These are phyloP conservation scores for Pediacus dermestoides DNA, from an alignment of 2,888 invertebrate genomes.

Conservation along the genomic window DNA sequence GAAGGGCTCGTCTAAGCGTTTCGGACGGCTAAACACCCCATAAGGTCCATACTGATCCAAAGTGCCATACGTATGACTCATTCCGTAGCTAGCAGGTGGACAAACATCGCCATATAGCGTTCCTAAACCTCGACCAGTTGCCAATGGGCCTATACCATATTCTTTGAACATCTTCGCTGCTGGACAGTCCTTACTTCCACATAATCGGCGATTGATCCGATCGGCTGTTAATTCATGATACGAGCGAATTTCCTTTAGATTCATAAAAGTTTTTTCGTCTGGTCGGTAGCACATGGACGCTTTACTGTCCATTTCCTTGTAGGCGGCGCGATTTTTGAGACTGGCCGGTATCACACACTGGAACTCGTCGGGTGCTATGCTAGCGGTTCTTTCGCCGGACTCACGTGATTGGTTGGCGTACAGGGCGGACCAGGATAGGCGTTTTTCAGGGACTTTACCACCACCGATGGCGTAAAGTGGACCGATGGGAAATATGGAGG, in stretches of 20 bases:
- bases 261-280: constrained; percentile 35
- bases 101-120: constrained; percentile 34
- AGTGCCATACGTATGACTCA: constrained; percentile 43
- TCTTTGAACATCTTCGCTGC: constrained; percentile 45
- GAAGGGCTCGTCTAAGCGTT: constrained; percentile 32
- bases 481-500: too few species aligned
- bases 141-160: constrained; percentile 47
- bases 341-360: too few species aligned
- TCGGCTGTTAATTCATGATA: constrained; percentile 31
- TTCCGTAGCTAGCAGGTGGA: constrained; percentile 36
- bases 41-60: constrained; percentile 42
- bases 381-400: not conserved
- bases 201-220: constrained; percentile 34
- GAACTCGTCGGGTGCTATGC: constrained; percentile 1
- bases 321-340: too few species aligned
- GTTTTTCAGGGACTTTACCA: too few species aligned
- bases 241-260: not conserved
- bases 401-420: not conserved
- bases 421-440: not conserved
- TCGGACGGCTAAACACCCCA: constrained; percentile 31
- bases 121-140: constrained; percentile 41
- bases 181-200: constrained; percentile 44
- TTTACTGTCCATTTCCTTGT: too few species aligned
- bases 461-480: too few species aligned
- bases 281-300: constrained; percentile 35